Evolutionary conservation across 2,888 invertebrate genomes (phyloP).

Genomic region (Tolmerus cingulatus): DNA sequence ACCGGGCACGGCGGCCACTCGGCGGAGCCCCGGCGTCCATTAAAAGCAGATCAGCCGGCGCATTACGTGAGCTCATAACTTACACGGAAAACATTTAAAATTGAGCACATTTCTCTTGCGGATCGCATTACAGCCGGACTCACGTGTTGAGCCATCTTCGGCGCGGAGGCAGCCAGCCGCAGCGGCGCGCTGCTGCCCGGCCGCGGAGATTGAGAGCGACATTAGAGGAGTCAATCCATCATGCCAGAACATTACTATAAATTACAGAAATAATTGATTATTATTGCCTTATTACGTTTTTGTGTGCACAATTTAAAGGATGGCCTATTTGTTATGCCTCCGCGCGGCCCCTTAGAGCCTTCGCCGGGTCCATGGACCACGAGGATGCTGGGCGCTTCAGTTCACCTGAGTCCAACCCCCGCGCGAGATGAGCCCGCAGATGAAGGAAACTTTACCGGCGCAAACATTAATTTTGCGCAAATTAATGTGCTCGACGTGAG

Average conservation of each 20-base stretch:
- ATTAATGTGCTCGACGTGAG: conserved; percentile 46
- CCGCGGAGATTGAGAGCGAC: conserved; percentile 63
- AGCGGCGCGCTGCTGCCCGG: background rate
- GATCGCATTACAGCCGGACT: conserved; percentile 24
- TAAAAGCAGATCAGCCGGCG: conserved; percentile 5
- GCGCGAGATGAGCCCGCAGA: background rate
- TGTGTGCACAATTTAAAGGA: conserved; percentile 46
- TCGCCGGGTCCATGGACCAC: background rate
- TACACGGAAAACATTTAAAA: conserved; percentile 22
- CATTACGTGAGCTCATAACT: conserved; percentile 27
- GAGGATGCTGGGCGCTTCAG: background rate
- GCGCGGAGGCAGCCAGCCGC: background rate
- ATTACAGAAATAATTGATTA: conserved; percentile 65
- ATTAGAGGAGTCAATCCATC: conserved; percentile 65
- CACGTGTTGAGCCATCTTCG: conserved; percentile 35
- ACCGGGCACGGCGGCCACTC: background rate
- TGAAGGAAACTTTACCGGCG: conserved; percentile 33
- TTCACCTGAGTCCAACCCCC: background rate
- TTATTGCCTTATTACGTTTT: conserved; percentile 56
- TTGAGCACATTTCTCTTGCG: conserved; percentile 20
- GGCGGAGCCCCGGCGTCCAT: background rate
- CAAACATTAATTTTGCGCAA: conserved; percentile 39
- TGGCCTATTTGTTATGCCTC: conserved; percentile 46
- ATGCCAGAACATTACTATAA: conserved; percentile 65
- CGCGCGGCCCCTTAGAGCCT: background rate